A percentile compares a stretch with the other conserved stretches of the same genome.
These are phyloP conservation scores for Drosophila jambulina DNA, from an alignment of 1,140 invertebrate genomes.

Conservation along the genomic window DNA sequence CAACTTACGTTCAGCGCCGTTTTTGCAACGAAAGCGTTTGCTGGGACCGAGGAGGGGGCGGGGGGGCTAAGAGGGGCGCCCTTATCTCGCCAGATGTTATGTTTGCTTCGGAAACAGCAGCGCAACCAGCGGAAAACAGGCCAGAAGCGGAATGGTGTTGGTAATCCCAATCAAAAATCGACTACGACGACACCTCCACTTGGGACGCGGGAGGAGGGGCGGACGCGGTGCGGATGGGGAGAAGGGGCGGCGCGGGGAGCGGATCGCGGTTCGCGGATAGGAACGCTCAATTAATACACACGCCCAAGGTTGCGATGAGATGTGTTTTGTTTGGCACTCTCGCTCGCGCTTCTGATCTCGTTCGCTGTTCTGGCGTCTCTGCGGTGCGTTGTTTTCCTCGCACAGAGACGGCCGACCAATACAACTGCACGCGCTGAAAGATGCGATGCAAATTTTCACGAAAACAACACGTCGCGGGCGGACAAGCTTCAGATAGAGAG, in stretches of 20 bases:
- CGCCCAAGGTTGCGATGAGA: constrained; percentile 48
- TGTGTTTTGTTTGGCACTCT: constrained; percentile 37
- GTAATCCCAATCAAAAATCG: constrained; percentile 37
- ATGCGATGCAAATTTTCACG: constrained; percentile 49
- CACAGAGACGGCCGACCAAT: constrained; percentile 38
- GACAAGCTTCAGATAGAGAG: constrained; percentile 60
- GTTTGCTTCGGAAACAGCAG: constrained; percentile 52
- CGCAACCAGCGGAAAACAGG: constrained; percentile 20
- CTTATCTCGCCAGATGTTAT: constrained; percentile 79
- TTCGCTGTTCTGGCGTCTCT: constrained; percentile 23
- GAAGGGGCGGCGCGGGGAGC: not conserved
- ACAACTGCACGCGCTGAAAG: constrained; percentile 38
- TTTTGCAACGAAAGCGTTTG: constrained; percentile 57
- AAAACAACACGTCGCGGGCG: constrained; percentile 55
- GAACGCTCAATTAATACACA: constrained; percentile 48
- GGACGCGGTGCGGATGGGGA: not conserved
- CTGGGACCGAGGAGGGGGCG: not conserved
- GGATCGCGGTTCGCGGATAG: constrained; percentile 21
- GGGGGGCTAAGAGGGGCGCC: constrained; percentile 34
- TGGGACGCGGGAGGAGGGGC: not conserved
- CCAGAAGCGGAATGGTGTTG: constrained; percentile 7
- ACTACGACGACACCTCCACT: constrained; percentile 29
- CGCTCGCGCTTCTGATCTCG: constrained; percentile 23
- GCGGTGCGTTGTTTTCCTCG: constrained; percentile 32
- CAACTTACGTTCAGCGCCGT: constrained; percentile 61